Percentiles rank a stretch among this genome's conserved stretches.
phyloP scores from a whole-genome alignment of 2,113 vertebrate species.

The Vireo altiloquus region DNA sequence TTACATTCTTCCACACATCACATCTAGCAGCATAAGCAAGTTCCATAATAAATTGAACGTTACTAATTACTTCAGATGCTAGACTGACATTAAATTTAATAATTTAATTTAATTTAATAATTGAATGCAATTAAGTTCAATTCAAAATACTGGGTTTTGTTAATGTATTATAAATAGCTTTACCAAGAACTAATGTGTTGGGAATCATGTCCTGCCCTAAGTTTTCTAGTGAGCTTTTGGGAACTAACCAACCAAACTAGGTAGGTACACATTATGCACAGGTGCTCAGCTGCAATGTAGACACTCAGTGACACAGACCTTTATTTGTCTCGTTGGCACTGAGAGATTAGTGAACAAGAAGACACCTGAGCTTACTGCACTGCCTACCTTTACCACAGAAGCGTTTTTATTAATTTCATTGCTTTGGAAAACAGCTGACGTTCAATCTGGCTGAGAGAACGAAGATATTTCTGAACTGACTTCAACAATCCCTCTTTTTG shows the following conservation, averaged over 20 bases:
- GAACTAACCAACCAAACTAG: neutral
- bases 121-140: neutral
- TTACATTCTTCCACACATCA: neutral
- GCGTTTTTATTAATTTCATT: slow-evolving; percentile 24
- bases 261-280: neutral
- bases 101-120: neutral
- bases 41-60: neutral
- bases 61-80: neutral
- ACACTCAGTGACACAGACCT: neutral
- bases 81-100: neutral
- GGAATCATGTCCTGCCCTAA: neutral
- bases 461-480: slow-evolving; percentile 12
- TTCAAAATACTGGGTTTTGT: neutral
- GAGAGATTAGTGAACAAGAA: neutral
- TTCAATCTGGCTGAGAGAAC: slow-evolving; percentile 4
- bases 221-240: neutral
- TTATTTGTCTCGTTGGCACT: neutral
- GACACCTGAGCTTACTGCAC: neutral
- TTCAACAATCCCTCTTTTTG: slow-evolving; percentile 32
- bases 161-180: neutral
- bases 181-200: fast-evolving
- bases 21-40: neutral
- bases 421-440: slow-evolving; percentile 18
- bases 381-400: neutral
- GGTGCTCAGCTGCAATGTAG: neutral